Evolutionary conservation across 2,888 invertebrate genomes (phyloP), one percentile per base, ranked within the genome.

Genomic region (Dyspetes luteomarginatus): DNA sequence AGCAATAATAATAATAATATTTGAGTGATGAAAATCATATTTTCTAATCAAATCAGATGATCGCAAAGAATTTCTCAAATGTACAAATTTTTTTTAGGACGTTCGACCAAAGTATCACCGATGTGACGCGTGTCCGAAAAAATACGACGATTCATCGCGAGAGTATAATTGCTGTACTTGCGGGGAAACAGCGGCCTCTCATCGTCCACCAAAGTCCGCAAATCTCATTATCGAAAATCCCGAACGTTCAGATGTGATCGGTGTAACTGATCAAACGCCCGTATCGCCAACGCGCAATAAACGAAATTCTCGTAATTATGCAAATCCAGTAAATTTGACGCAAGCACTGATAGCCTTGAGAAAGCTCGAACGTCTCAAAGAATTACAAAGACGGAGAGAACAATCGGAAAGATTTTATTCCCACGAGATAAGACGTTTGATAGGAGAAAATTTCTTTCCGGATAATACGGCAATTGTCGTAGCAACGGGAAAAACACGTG

Each of bases 381-480:
- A 89, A 56, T 81, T 90, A 0, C 89, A 90, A 58, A 82, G 86
- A 17, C 83, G 85, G 12, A 72, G 88, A 3, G 89, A 89, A 58
- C 68, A 83, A 1, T 81, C 78, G 3, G 89, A 90, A 17, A 85
- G 83, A 81, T 88, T 83, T 68, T 90, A 89, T 50, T 82, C 86
- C 0, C 84, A 86, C 7, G 87, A 88, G 68, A 89, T 89, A 55
- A 82, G 84, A 55, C 84, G 85, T 50, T 67, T 90, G 24, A 86
- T 89, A 3, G 86, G 85, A 7, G 88, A 88, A 36, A 81, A 86
- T 72, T 87, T 86, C 72, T 79, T 79, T 52, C 71, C 67, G 4
- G 26, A 81, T 28, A 85, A 55, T 12, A 3, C 62, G 4, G 12
- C 64, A 1, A 9, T 79, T 5, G 65, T 55, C 0, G 5, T 62